Conservation (phyloP, 2,113 vertebrate species). For the Alligator sinensis region DNA sequence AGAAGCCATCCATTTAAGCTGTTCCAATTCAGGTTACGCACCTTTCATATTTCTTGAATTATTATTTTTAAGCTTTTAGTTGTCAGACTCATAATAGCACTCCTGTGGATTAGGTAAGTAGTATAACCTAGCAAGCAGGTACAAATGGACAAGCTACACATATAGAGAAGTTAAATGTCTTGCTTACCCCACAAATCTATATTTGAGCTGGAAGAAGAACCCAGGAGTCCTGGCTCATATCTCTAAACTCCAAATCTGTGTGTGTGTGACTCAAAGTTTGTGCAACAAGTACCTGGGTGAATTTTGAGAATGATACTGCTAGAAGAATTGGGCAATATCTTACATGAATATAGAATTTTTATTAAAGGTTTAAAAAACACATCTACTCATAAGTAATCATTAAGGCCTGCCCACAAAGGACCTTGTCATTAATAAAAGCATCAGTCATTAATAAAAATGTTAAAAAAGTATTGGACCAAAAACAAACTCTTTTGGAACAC, state of each 20-base stretch:
- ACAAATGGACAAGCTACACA: background rate
- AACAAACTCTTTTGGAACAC: too few species aligned
- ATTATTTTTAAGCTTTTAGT: slow-evolving; percentile 22
- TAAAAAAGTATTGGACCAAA: too few species aligned
- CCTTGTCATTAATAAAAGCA: background rate
- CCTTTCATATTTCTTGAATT: background rate
- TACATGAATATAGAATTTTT: background rate
- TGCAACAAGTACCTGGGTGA: background rate
- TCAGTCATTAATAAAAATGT: too few species aligned
- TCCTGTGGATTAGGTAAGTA: background rate
- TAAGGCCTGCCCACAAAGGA: background rate
- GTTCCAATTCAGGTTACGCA: slow-evolving; percentile 7
- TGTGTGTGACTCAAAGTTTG: background rate
- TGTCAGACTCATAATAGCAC: background rate
- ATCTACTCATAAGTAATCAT: background rate
- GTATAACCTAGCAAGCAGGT: background rate
- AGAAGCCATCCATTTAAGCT: slow-evolving; percentile 13
- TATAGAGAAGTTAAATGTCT: background rate
- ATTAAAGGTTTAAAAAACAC: background rate
- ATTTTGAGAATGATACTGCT: background rate
- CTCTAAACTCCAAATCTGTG: background rate
- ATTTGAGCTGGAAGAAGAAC: background rate
- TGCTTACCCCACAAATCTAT: background rate
- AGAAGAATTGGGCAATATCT: background rate
- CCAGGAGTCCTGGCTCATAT: rapidly evolving